Percentiles rank a stretch among this genome's conserved stretches.
Conservation (phyloP, 2,888 invertebrate species). For the Esperia sulphurella region DNA sequence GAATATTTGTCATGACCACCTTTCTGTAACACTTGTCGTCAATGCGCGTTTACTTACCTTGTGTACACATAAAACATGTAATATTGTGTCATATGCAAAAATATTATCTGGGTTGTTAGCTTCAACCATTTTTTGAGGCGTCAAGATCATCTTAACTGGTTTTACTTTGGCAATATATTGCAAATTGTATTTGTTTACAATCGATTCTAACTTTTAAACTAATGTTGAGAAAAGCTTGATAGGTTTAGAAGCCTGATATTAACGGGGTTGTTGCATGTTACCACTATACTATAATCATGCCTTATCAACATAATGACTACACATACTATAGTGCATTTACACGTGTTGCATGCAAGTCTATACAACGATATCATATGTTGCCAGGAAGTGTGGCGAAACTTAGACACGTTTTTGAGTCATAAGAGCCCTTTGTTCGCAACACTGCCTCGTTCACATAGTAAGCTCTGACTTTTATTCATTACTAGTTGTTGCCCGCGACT, state of each 20-base stretch:
- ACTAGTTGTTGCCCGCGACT: too few species aligned
- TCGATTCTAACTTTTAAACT: too few species aligned
- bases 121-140: too few species aligned
- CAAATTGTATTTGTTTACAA: too few species aligned
- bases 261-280: too few species aligned
- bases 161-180: too few species aligned
- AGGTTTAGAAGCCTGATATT: too few species aligned
- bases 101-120: neutral
- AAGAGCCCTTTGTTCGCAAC: constrained; percentile 40
- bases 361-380: constrained; percentile 6
- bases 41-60: constrained; percentile 16
- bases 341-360: constrained; percentile 4
- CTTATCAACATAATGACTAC: constrained; percentile 19
- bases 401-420: constrained; percentile 39
- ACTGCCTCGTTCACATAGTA: constrained; percentile 29
- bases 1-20: constrained; percentile 42
- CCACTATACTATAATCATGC: constrained; percentile 2
- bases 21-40: constrained; percentile 31
- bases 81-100: neutral
- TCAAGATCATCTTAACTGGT: too few species aligned
- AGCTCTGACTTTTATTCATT: too few species aligned
- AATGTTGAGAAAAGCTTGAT: too few species aligned
- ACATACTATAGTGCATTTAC: neutral
- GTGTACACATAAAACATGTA: neutral
- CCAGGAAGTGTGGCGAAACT: constrained; percentile 28